Evolutionary conservation across 2,113 vertebrate species (phyloP).

Genomic region (Piaya cayana): DNA sequence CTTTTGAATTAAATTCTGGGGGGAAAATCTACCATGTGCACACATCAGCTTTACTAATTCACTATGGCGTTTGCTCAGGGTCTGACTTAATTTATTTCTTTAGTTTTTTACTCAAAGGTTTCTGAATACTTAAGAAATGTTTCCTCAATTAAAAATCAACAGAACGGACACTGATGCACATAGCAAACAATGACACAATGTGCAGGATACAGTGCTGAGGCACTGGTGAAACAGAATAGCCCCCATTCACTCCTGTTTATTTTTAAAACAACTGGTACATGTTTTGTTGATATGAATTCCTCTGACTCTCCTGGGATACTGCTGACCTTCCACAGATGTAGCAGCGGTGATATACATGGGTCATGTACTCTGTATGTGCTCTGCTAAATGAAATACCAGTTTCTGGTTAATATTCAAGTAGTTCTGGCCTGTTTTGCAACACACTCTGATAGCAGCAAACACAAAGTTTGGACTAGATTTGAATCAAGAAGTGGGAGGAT

Average conservation of each 20-base stretch:
- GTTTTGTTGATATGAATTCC: neutral
- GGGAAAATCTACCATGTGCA: neutral
- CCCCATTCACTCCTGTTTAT: neutral
- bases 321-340: neutral
- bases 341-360: neutral
- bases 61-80: constrained; percentile 18
- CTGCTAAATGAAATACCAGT: neutral
- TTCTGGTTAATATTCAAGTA: neutral
- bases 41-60: constrained; percentile 22
- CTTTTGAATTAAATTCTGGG: constrained; percentile 48
- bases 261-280: neutral
- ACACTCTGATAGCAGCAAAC: neutral
- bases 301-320: neutral
- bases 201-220: neutral
- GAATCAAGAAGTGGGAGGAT: neutral
- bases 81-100: constrained; percentile 39
- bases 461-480: neutral
- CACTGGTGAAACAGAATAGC: neutral
- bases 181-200: constrained; percentile 7
- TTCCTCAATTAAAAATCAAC: constrained; percentile 74
- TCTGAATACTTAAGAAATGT: constrained; percentile 58
- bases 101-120: constrained; percentile 53
- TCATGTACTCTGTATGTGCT: neutral
- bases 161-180: neutral
- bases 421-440: neutral